Percentiles rank a stretch among this genome's conserved stretches.
These are phyloP conservation scores for Tapirus terrestris DNA, from an alignment of 2,113 vertebrate species.

Conservation along the genomic window DNA sequence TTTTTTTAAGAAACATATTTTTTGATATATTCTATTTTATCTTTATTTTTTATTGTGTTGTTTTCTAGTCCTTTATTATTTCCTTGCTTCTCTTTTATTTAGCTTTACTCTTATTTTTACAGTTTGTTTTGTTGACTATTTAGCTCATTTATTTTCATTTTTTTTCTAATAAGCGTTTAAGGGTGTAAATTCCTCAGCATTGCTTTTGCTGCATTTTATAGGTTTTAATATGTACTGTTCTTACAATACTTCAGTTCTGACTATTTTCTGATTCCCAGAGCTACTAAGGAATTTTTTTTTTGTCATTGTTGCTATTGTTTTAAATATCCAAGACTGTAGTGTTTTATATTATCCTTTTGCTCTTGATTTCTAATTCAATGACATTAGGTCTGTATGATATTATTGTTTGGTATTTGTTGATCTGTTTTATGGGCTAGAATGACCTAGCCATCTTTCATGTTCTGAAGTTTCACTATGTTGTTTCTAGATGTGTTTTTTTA, in stretches of 20 bases:
- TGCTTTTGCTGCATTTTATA: neutral
- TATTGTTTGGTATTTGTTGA: neutral
- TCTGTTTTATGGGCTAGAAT: neutral
- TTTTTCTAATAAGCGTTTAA: neutral
- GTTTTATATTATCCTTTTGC: neutral
- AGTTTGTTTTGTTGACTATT: neutral
- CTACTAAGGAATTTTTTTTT: neutral
- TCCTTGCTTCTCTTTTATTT: neutral
- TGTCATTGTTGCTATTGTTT: neutral
- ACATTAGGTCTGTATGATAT: neutral
- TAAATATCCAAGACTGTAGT: neutral
- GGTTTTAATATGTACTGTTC: neutral
- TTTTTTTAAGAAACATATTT: neutral
- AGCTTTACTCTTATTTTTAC: neutral
- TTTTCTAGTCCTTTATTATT: neutral
- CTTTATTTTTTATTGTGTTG: neutral
- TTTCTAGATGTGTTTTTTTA: neutral
- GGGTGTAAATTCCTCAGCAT: neutral
- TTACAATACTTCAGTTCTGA: neutral
- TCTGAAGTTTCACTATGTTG: neutral
- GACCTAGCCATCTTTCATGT: neutral
- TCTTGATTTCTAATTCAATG: constrained; percentile 22
- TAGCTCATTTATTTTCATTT: neutral
- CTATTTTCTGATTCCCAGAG: neutral
- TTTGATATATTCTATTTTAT: neutral